A percentile compares a stretch with the other conserved stretches of the same genome.
These are phyloP conservation scores for Diaperis boleti DNA, from an alignment of 2,888 invertebrate genomes.

Conservation along the genomic window DNA sequence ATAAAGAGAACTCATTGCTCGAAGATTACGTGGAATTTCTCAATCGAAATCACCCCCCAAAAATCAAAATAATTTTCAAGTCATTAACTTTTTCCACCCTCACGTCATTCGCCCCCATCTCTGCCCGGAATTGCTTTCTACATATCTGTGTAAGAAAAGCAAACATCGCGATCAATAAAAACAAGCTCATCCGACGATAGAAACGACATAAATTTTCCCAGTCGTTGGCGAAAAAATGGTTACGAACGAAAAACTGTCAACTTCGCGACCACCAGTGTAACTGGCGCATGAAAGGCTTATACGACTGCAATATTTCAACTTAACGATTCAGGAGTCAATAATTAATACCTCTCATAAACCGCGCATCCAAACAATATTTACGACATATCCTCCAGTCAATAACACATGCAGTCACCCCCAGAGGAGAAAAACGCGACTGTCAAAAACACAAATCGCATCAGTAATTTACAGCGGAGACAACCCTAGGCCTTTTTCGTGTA, in stretches of 20 bases:
- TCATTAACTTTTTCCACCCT: not conserved
- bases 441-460: constrained; percentile 51
- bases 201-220: not conserved
- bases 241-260: constrained; percentile 2
- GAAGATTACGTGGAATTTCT: too few species aligned
- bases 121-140: not conserved
- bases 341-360: constrained; percentile 51
- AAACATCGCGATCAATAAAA: constrained; percentile 9
- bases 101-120: too few species aligned
- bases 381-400: constrained; percentile 49
- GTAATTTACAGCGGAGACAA: constrained; percentile 49
- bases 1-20: too few species aligned
- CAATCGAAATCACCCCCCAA: not conserved
- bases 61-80: not conserved
- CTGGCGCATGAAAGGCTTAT: constrained; percentile 38
- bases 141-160: not conserved
- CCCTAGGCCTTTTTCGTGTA: constrained; percentile 32
- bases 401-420: constrained; percentile 46
- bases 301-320: constrained; percentile 48
- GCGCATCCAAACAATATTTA: constrained; percentile 46
- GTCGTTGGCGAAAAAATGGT: not conserved
- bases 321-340: constrained; percentile 51
- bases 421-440: constrained; percentile 52
- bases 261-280: constrained; percentile 25
- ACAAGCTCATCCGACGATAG: not conserved